These are phyloP conservation scores for Cheilosia urbana DNA, from an alignment of 2,888 invertebrate genomes.

Conservation along the genomic window DNA sequence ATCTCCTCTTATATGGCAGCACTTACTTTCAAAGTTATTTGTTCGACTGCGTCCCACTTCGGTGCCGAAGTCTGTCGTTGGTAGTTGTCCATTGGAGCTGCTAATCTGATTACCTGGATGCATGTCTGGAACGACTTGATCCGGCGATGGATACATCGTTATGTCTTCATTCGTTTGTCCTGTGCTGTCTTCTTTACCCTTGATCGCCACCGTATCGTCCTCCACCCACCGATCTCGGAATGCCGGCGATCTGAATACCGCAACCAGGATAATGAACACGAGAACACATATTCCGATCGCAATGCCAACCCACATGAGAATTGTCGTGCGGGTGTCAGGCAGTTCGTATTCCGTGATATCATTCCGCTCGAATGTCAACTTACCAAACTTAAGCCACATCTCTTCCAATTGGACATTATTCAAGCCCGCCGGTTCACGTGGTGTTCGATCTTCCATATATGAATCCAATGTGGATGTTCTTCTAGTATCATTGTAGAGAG, in stretches of 20 bases:
- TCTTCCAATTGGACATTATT: constrained; percentile 34
- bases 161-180: constrained; percentile 74
- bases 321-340: constrained; percentile 58
- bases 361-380: constrained; percentile 25
- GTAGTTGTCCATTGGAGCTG: constrained; percentile 30
- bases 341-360: constrained; percentile 67
- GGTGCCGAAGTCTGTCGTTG: constrained; percentile 3
- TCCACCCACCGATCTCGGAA: constrained; percentile 71
- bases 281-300: constrained; percentile 63
- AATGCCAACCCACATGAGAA: constrained; percentile 76
- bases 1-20: background rate
- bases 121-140: constrained; percentile 77
- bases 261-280: constrained; percentile 68
- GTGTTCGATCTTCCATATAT: constrained; percentile 56
- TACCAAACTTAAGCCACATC: constrained; percentile 72
- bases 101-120: constrained; percentile 64
- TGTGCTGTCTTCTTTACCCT: constrained; percentile 47
- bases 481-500: constrained; percentile 47
- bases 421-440: constrained; percentile 65
- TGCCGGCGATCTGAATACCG: constrained; percentile 55
- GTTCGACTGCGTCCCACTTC: constrained; percentile 37
- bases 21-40: constrained; percentile 61
- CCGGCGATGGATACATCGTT: constrained; percentile 77
- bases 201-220: constrained; percentile 57
- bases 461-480: constrained; percentile 49